Percentiles rank a stretch among this genome's conserved stretches.
These are phyloP conservation scores for Leptobrachium ailaonicum DNA, from an alignment of 2,113 vertebrate genomes.

Conservation along the genomic window DNA sequence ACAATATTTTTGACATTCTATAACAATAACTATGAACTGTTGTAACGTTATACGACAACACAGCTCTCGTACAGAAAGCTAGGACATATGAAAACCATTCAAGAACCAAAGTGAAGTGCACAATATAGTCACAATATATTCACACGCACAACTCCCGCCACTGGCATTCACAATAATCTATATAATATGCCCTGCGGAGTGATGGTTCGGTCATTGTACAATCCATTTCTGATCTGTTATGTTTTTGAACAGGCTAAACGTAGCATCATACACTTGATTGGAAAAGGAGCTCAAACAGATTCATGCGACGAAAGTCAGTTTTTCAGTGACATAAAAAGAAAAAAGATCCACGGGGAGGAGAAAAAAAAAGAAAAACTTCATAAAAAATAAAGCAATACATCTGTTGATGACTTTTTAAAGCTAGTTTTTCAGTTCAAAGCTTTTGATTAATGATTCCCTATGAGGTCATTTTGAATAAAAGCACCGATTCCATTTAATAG, in stretches of 20 bases:
- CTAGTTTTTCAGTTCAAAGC: slow-evolving; percentile 24
- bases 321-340: not conserved
- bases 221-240: too few species aligned
- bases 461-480: slow-evolving; percentile 46
- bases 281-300: not conserved
- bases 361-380: not conserved
- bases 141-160: too few species aligned
- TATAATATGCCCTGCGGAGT: too few species aligned
- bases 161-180: too few species aligned
- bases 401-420: slow-evolving; percentile 27
- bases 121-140: too few species aligned
- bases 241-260: not conserved
- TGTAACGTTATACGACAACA: too few species aligned
- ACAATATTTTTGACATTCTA: too few species aligned
- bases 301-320: not conserved
- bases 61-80: too few species aligned
- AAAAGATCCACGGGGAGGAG: slow-evolving; percentile 2
- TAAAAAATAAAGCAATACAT: slow-evolving; percentile 29
- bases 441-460: slow-evolving; percentile 48
- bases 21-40: too few species aligned
- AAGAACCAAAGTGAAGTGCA: too few species aligned
- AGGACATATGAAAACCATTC: too few species aligned
- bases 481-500: slow-evolving; percentile 40
- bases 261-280: not conserved
- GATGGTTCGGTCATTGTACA: too few species aligned